These are phyloP conservation scores for Ectobius pallidus DNA, from an alignment of 2,888 invertebrate species.

Conservation along the genomic window DNA sequence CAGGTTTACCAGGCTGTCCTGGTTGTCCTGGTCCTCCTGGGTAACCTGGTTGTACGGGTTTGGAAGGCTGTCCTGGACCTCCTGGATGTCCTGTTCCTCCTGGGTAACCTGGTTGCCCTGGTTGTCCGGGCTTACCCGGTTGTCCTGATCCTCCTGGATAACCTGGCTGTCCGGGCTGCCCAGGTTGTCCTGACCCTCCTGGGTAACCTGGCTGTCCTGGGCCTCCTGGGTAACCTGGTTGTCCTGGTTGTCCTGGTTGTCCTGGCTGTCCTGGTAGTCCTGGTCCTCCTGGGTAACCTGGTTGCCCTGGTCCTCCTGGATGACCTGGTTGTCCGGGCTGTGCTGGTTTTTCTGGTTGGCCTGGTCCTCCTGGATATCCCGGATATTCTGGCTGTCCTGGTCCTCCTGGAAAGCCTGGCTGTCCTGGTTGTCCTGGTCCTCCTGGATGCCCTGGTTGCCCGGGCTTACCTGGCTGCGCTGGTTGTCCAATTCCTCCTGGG, in stretches of 20 bases:
- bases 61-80: not conserved
- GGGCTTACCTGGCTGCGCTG: not conserved
- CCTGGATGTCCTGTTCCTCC: not conserved
- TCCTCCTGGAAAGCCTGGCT: not conserved
- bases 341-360: not conserved
- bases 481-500: not conserved
- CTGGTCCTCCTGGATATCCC: not conserved
- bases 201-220: not conserved
- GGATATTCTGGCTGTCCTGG: not conserved
- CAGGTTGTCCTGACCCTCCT: slow-evolving; percentile 1
- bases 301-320: not conserved
- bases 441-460: slow-evolving; percentile 4
- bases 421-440: slow-evolving; percentile 7
- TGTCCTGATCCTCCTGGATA: not conserved
- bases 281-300: not conserved
- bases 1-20: slow-evolving; percentile 30
- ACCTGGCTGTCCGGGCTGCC: not conserved
- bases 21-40: slow-evolving; percentile 30
- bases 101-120: not conserved
- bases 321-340: not conserved
- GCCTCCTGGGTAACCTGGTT: not conserved
- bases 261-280: not conserved
- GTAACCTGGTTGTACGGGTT: not conserved
- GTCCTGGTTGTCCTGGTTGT: not conserved
- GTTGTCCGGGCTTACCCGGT: not conserved